Percentiles rank a stretch among this genome's conserved stretches.
These are phyloP conservation scores for Oriolus oriolus DNA, from an alignment of 2,113 vertebrate species.

Conservation along the genomic window DNA sequence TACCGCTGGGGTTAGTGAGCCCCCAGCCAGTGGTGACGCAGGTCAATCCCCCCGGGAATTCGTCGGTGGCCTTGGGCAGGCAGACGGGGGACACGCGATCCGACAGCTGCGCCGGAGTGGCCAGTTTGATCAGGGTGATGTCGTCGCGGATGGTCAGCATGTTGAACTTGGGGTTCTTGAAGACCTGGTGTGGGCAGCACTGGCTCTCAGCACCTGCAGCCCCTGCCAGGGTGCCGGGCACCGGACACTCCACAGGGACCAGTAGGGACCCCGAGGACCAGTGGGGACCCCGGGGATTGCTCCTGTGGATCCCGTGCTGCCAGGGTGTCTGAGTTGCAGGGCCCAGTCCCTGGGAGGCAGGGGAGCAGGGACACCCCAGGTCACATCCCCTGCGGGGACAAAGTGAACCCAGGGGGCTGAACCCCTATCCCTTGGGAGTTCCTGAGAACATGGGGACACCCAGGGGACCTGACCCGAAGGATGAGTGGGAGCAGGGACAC, in stretches of 20 bases:
- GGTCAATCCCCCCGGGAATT: neutral
- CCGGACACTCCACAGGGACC: neutral
- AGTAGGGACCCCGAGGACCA: fast-evolving
- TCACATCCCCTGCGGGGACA: neutral
- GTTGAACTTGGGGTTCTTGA: slow-evolving; percentile 63
- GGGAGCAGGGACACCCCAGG: neutral
- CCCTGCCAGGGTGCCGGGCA: fast-evolving
- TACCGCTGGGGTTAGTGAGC: slow-evolving; percentile 38
- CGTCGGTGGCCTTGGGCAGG: neutral
- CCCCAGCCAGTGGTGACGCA: slow-evolving; percentile 70
- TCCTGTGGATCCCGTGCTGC: neutral
- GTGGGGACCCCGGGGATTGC: fast-evolving
- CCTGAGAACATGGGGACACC: neutral
- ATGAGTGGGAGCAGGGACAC: neutral
- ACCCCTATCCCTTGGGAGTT: too few relatives aligned
- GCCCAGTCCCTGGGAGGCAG: neutral
- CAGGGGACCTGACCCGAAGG: neutral
- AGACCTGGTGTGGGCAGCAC: slow-evolving; percentile 30
- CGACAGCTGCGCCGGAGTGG: neutral
- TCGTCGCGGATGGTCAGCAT: slow-evolving; percentile 36
- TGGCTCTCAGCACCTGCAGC: neutral
- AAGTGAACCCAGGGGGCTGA: neutral
- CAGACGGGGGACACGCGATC: slow-evolving; percentile 38
- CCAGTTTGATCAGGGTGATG: slow-evolving; percentile 63
- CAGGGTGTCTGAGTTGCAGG: neutral